These are phyloP conservation scores for Odontamblyopus rebecca DNA, from an alignment of 2,797 vertebrate genomes.

Conservation along the genomic window DNA sequence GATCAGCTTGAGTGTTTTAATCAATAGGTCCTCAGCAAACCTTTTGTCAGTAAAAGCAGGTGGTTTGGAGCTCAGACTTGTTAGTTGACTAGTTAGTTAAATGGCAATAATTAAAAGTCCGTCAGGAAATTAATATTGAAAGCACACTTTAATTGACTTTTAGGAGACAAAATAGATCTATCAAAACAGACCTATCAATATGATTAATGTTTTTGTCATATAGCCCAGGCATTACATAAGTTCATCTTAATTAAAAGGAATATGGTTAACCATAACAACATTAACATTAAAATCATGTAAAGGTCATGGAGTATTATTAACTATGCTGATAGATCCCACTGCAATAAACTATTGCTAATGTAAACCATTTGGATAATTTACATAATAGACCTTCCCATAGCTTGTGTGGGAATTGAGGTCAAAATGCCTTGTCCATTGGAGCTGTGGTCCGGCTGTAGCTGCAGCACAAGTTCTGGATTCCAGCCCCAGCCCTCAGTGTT, in stretches of 20 bases:
- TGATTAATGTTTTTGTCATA: too few relatives aligned
- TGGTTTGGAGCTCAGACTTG: neutral
- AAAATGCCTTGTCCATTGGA: slow-evolving; percentile 14
- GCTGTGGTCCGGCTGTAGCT: slow-evolving; percentile 18
- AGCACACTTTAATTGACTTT: too few relatives aligned
- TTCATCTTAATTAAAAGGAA: too few relatives aligned
- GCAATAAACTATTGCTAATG: neutral
- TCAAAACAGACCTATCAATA: too few relatives aligned
- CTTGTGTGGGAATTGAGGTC: slow-evolving; percentile 19
- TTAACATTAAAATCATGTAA: neutral
- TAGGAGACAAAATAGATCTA: too few relatives aligned
- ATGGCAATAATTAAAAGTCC: neutral
- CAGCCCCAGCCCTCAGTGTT: slow-evolving; percentile 33
- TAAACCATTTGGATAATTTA: neutral
- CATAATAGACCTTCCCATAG: neutral
- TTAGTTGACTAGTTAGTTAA: neutral
- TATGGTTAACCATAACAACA: neutral
- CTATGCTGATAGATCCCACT: neutral
- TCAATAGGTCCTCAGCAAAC: too few relatives aligned
- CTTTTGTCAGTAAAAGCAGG: too few relatives aligned
- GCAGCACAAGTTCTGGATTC: slow-evolving; percentile 43
- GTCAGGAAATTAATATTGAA: neutral
- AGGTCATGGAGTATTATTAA: neutral
- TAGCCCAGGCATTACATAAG: neutral
- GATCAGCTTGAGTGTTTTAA: neutral